Evolutionary conservation across 2,888 invertebrate species (phyloP), one percentile per base, ranked within the genome.

Genomic region (Athalia rosae): DNA sequence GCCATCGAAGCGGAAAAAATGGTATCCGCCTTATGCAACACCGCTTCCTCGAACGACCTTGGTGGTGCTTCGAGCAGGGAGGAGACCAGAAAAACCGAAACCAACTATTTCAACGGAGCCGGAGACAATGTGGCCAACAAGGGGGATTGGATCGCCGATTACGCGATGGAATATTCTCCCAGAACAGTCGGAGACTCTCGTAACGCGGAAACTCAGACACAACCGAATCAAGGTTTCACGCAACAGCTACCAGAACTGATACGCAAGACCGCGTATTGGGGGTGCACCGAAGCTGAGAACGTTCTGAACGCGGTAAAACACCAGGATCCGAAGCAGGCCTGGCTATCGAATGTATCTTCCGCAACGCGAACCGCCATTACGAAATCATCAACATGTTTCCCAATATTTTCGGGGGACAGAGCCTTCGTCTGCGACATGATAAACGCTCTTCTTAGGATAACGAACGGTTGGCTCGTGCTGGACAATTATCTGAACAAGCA

Each of bases 21-120:
- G 93, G 93, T 93, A 0, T 93, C 93, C 0, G 92, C 92, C 82
- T 89, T 93, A 4, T 93, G 93, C 85, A 92, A 92, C 80, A 91
- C 92, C 81, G 85, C 92, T 5, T 86, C 87, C 3, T 83, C 84
- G 8, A 87, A 84, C 77, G 87, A 87, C 43, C 64, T 83, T 0
- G 73, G 71, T 41, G 74, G 74, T 59, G 28, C 47, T 11, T 74
- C 53, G 7, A 48, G 48, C 11, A 77, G 62, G 15, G 77, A 77
- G 9, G 64, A 56, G 7, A 45, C 15, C 56, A 58, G 73, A 48
- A 77, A 63, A 56, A 41, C 59, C 4, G 77, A 73, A 13, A 73
- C 77, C 11, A 62, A 41, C 4, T 77, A 82, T 56, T 86, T 84
- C 48, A 83, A 78, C 7, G 87, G 87, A 0, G 85, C 83, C 4